Evolutionary conservation across 1,140 invertebrate species (phyloP), one percentile per base, ranked within the genome.

Genomic region (Lineus longissimus): DNA sequence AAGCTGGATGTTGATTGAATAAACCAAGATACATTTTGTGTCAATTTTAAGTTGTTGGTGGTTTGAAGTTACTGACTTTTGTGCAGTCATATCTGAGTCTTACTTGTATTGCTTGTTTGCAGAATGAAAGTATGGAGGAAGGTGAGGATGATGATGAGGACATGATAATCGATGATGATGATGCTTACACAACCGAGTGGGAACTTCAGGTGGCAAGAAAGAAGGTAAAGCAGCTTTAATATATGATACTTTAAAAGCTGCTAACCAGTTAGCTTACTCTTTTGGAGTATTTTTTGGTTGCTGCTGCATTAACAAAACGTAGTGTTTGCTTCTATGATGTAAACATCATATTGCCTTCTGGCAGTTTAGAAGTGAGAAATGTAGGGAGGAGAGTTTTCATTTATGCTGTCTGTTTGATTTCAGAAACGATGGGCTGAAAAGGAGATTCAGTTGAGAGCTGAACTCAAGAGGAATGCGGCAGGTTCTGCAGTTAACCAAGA

Each of bases 371-470:
- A n/a, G n/a, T n/a, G n/a, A n/a, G n/a, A n/a, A n/a, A n/a, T n/a
- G n/a, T n/a, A n/a, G n/a, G n/a, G n/a, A n/a, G n/a, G n/a, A n/a
- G n/a, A n/a, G n/a, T n/a, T n/a, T n/a, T n/a, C n/a, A n/a, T n/a
- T n/a, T n/a, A n/a, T n/a, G n/a, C n/a, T n/a, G 9, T 15, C 30
- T 29, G 2, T 55, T 17, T 61, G 0, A 59, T 63, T 64, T 7
- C 54, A 76, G 72, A 79, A 74, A 72, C 55, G 67, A 31, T 79
- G 77, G 77, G 65, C 69, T 36, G 62, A 75, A 25, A 77, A 77
- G 56, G 77, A 79, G 56, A 67, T 65, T 7, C 41, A 73, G 51
- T 45, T 79, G 0, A 51, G 77, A 57, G 71, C 74, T 19, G 66
- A 69, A 43, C 68, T 71, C 57, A 76, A 75, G 51, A 63, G 70